Conservation (phyloP, 2,888 invertebrate species). For the Teleogryllus oceanicus region DNA sequence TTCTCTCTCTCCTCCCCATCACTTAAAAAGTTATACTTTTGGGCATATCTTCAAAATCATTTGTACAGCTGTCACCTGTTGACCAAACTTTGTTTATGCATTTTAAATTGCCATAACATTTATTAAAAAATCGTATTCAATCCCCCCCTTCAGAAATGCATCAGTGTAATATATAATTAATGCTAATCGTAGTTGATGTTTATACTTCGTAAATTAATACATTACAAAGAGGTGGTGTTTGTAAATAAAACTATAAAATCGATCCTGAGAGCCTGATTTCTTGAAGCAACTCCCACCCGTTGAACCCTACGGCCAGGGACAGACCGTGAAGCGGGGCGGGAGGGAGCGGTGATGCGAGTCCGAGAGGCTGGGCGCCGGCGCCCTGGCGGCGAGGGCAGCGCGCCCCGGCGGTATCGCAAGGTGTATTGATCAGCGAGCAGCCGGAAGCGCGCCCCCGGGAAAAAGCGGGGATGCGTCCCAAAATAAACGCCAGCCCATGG, state of each 20-base stretch:
- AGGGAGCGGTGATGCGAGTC: neutral
- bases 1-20: neutral
- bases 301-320: neutral
- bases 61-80: slow-evolving; percentile 18
- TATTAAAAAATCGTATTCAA: slow-evolving; percentile 22
- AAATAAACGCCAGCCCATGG: slow-evolving; percentile 27
- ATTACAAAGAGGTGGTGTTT: slow-evolving; percentile 42
- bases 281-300: neutral
- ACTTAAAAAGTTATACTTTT: neutral
- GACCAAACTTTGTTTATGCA: slow-evolving; percentile 10
- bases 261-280: slow-evolving; percentile 29
- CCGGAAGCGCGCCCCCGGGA: slow-evolving; percentile 25
- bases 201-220: slow-evolving; percentile 34
- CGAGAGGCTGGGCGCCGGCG: no score
- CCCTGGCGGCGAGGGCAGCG: neutral
- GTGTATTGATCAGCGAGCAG: slow-evolving; percentile 21
- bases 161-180: slow-evolving; percentile 33
- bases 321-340: neutral
- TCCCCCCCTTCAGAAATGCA: slow-evolving; percentile 26
- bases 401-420: neutral
- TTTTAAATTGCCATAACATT: slow-evolving; percentile 2
- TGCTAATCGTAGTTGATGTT: slow-evolving; percentile 34
- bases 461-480: slow-evolving; percentile 27
- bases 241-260: slow-evolving; percentile 44
- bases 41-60: neutral